Conservation (phyloP, 2,888 invertebrate species). For the Eristalinus aeneus region DNA sequence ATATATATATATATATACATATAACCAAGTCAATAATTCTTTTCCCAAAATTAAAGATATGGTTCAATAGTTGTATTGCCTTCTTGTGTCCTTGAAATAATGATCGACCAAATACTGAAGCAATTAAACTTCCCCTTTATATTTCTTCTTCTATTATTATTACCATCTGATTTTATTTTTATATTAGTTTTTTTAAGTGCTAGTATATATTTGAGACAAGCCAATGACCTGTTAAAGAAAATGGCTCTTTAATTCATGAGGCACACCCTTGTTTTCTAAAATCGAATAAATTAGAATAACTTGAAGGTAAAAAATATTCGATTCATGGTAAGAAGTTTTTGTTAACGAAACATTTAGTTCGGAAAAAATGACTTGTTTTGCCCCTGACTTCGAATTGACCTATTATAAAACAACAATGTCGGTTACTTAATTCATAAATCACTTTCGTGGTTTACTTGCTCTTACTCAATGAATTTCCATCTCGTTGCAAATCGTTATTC, state of each 20-base stretch:
- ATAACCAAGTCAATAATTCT: neutral
- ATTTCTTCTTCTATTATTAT: neutral
- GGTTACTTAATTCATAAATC: constrained; percentile 20
- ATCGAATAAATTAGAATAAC: neutral
- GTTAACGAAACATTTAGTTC: neutral
- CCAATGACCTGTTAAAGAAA: neutral
- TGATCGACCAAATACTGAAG: neutral
- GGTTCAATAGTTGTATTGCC: neutral
- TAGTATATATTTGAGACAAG: neutral
- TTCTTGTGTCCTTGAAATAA: neutral
- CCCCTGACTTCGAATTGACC: constrained; percentile 3
- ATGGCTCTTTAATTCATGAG: neutral
- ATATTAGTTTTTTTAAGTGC: too few relatives aligned
- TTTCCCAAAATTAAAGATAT: neutral
- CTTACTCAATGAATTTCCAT: neutral
- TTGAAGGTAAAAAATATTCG: neutral
- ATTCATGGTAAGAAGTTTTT: neutral
- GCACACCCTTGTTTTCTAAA: neutral
- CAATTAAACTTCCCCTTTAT: neutral
- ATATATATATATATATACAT: too few relatives aligned
- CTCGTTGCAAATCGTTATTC: neutral
- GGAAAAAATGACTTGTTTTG: neutral
- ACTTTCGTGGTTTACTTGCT: constrained; percentile 22
- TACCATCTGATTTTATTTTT: too few relatives aligned
- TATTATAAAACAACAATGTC: constrained; percentile 3